phyloP scores from a whole-genome alignment of 2,888 invertebrate genomes.

The Phania funesta region DNA sequence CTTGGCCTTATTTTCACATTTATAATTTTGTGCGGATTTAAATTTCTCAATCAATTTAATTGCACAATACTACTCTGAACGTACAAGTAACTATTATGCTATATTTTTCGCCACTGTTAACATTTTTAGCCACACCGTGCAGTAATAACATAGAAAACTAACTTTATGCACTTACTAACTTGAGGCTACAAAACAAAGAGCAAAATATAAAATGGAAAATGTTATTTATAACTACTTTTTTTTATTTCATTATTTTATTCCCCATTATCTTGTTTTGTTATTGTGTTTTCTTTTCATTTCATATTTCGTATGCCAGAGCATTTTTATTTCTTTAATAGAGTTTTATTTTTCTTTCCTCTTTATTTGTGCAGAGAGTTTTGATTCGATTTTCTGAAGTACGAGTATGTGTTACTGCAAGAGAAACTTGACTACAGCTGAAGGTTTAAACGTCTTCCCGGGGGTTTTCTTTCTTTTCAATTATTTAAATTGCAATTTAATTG shows the following conservation, averaged over 20 bases:
- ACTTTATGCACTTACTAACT: constrained; percentile 34
- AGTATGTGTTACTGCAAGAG: constrained; percentile 6
- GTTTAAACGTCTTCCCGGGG: constrained; percentile 27
- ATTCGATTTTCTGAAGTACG: constrained; percentile 22
- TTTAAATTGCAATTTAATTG: constrained; percentile 49
- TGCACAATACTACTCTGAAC: neutral
- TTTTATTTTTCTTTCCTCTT: constrained; percentile 31
- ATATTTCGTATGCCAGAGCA: constrained; percentile 20
- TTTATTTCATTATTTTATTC: constrained; percentile 44
- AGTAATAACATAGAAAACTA: constrained; percentile 7
- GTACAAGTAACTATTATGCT: neutral
- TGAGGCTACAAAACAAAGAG: constrained; percentile 47
- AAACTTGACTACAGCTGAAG: neutral
- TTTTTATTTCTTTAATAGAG: constrained; percentile 31
- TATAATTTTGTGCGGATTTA: too few species aligned
- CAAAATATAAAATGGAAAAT: constrained; percentile 33
- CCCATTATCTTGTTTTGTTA: constrained; percentile 40
- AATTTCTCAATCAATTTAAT: too few species aligned
- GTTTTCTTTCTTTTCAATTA: constrained; percentile 18
- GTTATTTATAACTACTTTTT: constrained; percentile 13
- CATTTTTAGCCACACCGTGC: neutral
- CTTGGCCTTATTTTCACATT: too few species aligned
- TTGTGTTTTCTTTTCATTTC: neutral
- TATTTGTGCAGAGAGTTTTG: constrained; percentile 14
- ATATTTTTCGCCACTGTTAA: neutral